A percentile compares a stretch with the other conserved stretches of the same genome.
Evolutionary conservation across 2,797 vertebrate genomes (phyloP).

Genomic region (Centroberyx gerrardi): DNA sequence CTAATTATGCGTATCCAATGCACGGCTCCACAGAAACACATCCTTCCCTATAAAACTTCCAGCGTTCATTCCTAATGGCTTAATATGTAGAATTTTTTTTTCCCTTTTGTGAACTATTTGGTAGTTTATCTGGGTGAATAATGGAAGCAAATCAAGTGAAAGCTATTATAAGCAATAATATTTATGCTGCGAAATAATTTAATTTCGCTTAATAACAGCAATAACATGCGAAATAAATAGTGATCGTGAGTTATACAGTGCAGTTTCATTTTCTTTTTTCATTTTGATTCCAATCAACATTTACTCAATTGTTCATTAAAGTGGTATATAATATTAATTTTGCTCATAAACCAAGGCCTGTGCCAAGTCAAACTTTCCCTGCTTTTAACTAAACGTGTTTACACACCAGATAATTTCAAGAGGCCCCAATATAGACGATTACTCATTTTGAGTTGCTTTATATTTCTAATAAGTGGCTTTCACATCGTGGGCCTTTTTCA

Average conservation of each 20-base stretch:
- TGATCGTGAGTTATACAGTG: slow-evolving; percentile 36
- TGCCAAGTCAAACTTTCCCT: slow-evolving; percentile 61
- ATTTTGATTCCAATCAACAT: slow-evolving; percentile 65
- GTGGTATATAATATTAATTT: slow-evolving; percentile 51
- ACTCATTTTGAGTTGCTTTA: slow-evolving; percentile 40
- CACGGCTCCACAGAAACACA: slow-evolving; percentile 67
- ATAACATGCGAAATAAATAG: neutral
- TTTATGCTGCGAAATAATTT: slow-evolving; percentile 47
- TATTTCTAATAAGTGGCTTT: slow-evolving; percentile 46
- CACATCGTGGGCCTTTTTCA: slow-evolving; percentile 44
- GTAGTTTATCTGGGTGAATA: slow-evolving; percentile 57
- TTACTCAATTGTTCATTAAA: slow-evolving; percentile 72
- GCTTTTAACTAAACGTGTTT: slow-evolving; percentile 59
- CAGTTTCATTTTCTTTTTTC: slow-evolving; percentile 66
- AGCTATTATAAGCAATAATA: slow-evolving; percentile 39
- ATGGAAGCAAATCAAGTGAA: slow-evolving; percentile 51
- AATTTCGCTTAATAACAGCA: slow-evolving; percentile 30
- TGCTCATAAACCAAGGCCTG: slow-evolving; percentile 66
- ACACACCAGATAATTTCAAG: slow-evolving; percentile 45
- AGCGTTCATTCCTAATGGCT: slow-evolving; percentile 50
- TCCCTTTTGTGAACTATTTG: slow-evolving; percentile 56
- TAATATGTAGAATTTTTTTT: slow-evolving; percentile 44
- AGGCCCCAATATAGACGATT: slow-evolving; percentile 51
- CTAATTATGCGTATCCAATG: slow-evolving; percentile 82
- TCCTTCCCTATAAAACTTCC: slow-evolving; percentile 64